These are phyloP conservation scores for Trogon surrucura DNA, from an alignment of 2,113 vertebrate species.

Conservation along the genomic window DNA sequence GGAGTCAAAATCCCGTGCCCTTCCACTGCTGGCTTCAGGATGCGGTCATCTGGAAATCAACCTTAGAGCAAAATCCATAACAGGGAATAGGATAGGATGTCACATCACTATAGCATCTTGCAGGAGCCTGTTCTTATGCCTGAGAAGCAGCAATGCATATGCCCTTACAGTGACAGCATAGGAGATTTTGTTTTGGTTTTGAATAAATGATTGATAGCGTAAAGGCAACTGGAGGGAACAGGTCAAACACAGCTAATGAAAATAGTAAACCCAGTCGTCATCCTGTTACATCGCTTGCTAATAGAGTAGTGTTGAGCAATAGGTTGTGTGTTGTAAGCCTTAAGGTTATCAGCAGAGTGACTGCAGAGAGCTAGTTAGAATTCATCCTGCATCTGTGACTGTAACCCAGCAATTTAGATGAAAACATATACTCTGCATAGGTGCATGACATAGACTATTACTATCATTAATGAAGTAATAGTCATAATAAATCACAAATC, in stretches of 20 bases:
- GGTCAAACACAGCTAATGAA: constrained; percentile 27
- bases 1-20: not conserved
- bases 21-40: not conserved
- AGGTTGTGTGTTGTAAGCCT: constrained; percentile 39
- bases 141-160: not conserved
- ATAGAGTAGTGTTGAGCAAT: constrained; percentile 31
- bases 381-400: constrained; percentile 23
- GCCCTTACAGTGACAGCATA: constrained; percentile 13
- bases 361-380: constrained; percentile 59
- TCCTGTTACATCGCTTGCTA: constrained; percentile 10
- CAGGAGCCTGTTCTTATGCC: not conserved
- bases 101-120: not conserved
- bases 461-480: constrained; percentile 37
- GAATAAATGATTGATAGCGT: constrained; percentile 5
- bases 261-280: not conserved
- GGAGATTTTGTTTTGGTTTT: constrained; percentile 12
- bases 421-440: constrained; percentile 40
- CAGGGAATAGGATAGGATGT: not conserved
- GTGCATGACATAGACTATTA: constrained; percentile 30
- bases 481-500: constrained; percentile 49
- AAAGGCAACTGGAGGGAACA: not conserved
- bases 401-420: constrained; percentile 33
- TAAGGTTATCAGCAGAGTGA: constrained; percentile 61
- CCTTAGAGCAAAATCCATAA: not conserved
- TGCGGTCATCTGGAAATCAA: not conserved